phyloP scores from a whole-genome alignment of 1,140 invertebrate species.

The Nebria ingens region DNA sequence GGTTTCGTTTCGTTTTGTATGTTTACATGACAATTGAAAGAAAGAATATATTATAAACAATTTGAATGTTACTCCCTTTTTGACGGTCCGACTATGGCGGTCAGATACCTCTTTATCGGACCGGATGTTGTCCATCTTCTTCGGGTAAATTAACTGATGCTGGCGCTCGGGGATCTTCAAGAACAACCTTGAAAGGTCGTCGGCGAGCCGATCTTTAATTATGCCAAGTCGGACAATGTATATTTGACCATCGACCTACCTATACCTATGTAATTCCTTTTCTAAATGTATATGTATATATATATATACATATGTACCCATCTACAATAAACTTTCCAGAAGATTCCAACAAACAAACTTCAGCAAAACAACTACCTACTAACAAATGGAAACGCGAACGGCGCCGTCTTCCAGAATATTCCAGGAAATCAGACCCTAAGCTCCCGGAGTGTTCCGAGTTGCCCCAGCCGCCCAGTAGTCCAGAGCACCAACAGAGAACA shows the following conservation, averaged over 20 bases:
- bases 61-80: no score
- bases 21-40: no score
- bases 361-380: slow-evolving; percentile 47
- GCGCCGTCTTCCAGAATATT: slow-evolving; percentile 34
- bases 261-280: no score
- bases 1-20: no score
- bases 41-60: no score
- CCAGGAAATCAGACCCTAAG: slow-evolving; percentile 31
- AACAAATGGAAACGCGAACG: slow-evolving; percentile 54
- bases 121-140: slow-evolving; percentile 18
- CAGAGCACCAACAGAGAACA: slow-evolving; percentile 6
- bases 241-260: no score
- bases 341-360: slow-evolving; percentile 25
- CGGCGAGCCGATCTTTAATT: slow-evolving; percentile 11
- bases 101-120: slow-evolving; percentile 1
- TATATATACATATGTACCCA: no score
- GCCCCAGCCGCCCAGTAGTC: slow-evolving; percentile 18
- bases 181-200: slow-evolving; percentile 17
- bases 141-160: slow-evolving; percentile 1
- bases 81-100: neutral
- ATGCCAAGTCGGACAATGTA: no score
- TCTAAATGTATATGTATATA: no score
- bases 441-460: slow-evolving; percentile 18
- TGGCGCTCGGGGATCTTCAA: neutral
- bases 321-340: no score